Evolutionary conservation across 2,797 vertebrate species (phyloP), one percentile per base, ranked within the genome.

Genomic region (Amblyraja radiata): DNA sequence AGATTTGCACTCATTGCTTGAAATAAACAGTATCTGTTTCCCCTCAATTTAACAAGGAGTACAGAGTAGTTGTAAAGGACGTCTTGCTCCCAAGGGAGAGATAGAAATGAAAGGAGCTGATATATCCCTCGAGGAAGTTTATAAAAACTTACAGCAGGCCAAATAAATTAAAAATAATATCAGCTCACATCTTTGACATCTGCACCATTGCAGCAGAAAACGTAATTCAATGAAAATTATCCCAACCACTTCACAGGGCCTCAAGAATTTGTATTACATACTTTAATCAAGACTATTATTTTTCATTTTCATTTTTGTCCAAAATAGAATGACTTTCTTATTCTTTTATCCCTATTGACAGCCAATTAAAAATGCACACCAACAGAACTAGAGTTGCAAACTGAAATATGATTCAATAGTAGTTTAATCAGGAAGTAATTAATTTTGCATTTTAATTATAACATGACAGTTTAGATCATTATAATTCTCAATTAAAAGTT

Each of bases 41-140:
- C 8, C 32, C 84, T 88, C 61, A 36, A 21, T 36, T 88, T 65
- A 88, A 88, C 65, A 16, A 65, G 65, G 36, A 9, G 21, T 2
- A 65, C 6, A n/a, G 28, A 86, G 32, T 61, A 68, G 18, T 68
- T 28, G n/a, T 21, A 88, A 65, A 88, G 65, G 61, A 32, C 61
- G 18, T 68, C 36, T 88, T 88, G 61, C 58, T n/a, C 84, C 84
- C 65, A 65, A 88, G 84, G 6, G 84, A 88, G 61, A 88, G n/a
- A 68, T 86, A 61, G 83, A 86, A 86, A 86, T 86, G 58, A 86
- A 63, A 63, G 58, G 28, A 18, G 81, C 21, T 46, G 58, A 8
- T 63, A 86, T n/a, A 25, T 86, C 61, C 11, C 28, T 63, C 14
- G 9, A 11, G 28, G 18, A 14, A 21, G 32, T 36, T 68, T 18